phyloP scores from a whole-genome alignment of 2,797 vertebrate species.

The Oreonectes daqikongensis region DNA sequence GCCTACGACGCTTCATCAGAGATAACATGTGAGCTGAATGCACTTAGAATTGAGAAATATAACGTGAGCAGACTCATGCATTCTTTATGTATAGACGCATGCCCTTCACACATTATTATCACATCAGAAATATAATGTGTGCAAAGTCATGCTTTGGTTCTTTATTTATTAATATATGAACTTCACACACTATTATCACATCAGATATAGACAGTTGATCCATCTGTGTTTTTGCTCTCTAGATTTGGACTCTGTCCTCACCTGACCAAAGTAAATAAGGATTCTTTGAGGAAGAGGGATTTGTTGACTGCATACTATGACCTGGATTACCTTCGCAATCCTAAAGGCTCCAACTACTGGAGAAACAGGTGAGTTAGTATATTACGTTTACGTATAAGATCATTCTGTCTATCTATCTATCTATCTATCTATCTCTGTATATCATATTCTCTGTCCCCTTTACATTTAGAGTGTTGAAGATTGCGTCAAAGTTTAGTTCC shows the following conservation, averaged over 20 bases:
- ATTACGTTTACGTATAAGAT: not conserved
- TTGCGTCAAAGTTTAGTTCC: constrained; percentile 66
- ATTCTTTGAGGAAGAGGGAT: constrained; percentile 72
- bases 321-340: constrained; percentile 74
- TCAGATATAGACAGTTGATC: not conserved
- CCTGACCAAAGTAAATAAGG: constrained; percentile 74
- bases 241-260: constrained; percentile 79
- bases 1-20: constrained; percentile 77
- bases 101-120: not conserved
- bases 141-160: not conserved
- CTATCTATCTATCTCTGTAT: not conserved
- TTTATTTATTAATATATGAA: not conserved
- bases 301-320: constrained; percentile 75
- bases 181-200: not conserved
- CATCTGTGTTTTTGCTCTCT: constrained; percentile 15
- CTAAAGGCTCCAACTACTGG: constrained; percentile 78
- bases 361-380: constrained; percentile 75
- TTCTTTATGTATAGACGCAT: not conserved
- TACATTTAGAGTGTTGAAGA: constrained; percentile 74
- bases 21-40: constrained; percentile 70
- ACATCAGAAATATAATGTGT: not conserved
- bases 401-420: no score
- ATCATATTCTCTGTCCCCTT: not conserved
- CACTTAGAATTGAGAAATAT: not conserved
- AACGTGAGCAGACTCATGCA: not conserved